phyloP scores from a whole-genome alignment of 2,797 vertebrate species.

The Coregonus sp. region DNA sequence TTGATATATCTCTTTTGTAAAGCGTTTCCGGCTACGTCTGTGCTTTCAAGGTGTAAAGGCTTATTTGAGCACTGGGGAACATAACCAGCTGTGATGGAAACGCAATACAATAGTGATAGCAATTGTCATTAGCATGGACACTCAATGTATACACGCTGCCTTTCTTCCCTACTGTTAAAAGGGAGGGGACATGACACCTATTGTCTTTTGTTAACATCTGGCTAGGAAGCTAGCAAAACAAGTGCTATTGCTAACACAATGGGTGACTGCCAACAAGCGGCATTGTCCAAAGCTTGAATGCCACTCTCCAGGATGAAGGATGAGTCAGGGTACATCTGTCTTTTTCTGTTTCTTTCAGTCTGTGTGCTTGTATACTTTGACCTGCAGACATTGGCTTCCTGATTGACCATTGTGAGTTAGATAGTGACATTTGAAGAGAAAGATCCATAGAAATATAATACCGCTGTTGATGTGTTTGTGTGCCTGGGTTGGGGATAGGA shows the following conservation, averaged over 20 bases:
- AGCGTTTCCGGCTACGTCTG: not conserved
- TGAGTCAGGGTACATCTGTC: not conserved
- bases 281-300: not conserved
- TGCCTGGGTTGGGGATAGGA: not conserved
- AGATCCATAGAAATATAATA: not conserved
- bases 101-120: not conserved
- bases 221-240: not conserved
- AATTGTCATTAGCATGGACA: constrained; percentile 1
- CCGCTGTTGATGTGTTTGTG: not conserved
- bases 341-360: not conserved
- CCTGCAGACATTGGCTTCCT: not conserved
- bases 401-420: not conserved
- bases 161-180: not conserved
- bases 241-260: not conserved
- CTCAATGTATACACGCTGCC: no score
- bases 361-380: not conserved
- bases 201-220: not conserved
- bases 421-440: not conserved
- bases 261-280: not conserved
- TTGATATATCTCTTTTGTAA: not conserved
- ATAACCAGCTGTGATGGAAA: not conserved
- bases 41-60: not conserved
- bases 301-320: not conserved
- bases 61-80: not conserved
- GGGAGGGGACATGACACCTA: not conserved